phyloP scores from a whole-genome alignment of 2,888 invertebrate genomes.

The Thera obeliscata region DNA sequence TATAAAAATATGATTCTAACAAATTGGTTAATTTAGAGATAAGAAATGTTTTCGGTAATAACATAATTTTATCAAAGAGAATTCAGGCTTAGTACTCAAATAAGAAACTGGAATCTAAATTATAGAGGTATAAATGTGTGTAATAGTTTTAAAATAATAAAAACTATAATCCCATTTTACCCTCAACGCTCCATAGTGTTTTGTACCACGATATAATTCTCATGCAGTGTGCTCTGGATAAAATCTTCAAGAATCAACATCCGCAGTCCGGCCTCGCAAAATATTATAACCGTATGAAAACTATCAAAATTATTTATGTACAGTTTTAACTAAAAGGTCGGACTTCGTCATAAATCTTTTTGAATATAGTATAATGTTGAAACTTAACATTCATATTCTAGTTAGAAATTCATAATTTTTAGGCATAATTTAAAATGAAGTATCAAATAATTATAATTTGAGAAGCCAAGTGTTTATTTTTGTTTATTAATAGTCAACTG shows the following conservation, averaged over 20 bases:
- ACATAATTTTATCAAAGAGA: background rate
- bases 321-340: background rate
- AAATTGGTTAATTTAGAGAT: background rate
- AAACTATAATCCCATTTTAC: background rate
- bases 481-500: background rate
- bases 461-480: no score
- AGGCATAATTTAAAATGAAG: background rate
- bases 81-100: background rate
- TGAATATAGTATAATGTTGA: conserved; percentile 11
- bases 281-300: conserved; percentile 6
- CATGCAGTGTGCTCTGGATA: conserved; percentile 23
- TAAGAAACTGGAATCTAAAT: background rate
- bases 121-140: background rate
- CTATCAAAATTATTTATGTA: background rate
- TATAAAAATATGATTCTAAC: background rate
- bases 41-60: no score
- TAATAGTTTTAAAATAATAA: background rate
- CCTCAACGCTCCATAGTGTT: conserved; percentile 2
- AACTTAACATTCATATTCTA: conserved; percentile 15
- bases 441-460: background rate
- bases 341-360: conserved; percentile 7
- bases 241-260: conserved; percentile 5
- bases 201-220: conserved; percentile 13
- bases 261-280: conserved; percentile 1
- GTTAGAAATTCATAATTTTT: background rate